Evolutionary conservation across 2,888 invertebrate genomes (phyloP).

Genomic region (Trichopoda pennipes): DNA sequence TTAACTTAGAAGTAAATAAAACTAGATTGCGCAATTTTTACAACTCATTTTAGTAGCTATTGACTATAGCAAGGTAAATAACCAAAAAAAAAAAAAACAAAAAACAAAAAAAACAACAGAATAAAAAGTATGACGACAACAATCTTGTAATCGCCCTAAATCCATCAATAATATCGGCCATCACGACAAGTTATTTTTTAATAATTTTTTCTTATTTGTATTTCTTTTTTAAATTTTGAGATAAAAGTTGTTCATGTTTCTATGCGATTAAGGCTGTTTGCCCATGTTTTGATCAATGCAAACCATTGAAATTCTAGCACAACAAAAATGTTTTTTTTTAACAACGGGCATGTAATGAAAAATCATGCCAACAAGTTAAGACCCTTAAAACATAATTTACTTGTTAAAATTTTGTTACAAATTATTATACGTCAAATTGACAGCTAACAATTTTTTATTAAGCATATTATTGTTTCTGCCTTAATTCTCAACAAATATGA

Average conservation of each 20-base stretch:
- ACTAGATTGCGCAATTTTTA: slow-evolving; percentile 67
- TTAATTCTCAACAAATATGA: slow-evolving; percentile 18
- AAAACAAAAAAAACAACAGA: background rate
- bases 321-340: background rate
- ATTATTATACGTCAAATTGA: slow-evolving; percentile 63
- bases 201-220: slow-evolving; percentile 68
- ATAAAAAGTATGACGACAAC: slow-evolving; percentile 73
- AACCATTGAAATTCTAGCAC: background rate
- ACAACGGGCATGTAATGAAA: slow-evolving; percentile 8
- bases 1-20: slow-evolving; percentile 31
- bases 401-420: slow-evolving; percentile 47
- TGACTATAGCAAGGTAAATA: slow-evolving; percentile 38
- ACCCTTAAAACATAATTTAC: slow-evolving; percentile 66
- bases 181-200: slow-evolving; percentile 73
- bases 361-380: slow-evolving; percentile 61
- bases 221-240: slow-evolving; percentile 69
- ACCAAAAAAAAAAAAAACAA: slow-evolving; percentile 1
- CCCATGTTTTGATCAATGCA: slow-evolving; percentile 65
- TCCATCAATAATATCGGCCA: slow-evolving; percentile 80
- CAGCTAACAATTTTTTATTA: slow-evolving; percentile 35
- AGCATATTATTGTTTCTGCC: background rate
- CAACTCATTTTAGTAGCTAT: slow-evolving; percentile 27
- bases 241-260: slow-evolving; percentile 52
- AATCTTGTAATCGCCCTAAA: slow-evolving; percentile 80
- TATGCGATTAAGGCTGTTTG: slow-evolving; percentile 56